Conservation (phyloP, 2,113 vertebrate species). For the Leucopsar rothschildi region DNA sequence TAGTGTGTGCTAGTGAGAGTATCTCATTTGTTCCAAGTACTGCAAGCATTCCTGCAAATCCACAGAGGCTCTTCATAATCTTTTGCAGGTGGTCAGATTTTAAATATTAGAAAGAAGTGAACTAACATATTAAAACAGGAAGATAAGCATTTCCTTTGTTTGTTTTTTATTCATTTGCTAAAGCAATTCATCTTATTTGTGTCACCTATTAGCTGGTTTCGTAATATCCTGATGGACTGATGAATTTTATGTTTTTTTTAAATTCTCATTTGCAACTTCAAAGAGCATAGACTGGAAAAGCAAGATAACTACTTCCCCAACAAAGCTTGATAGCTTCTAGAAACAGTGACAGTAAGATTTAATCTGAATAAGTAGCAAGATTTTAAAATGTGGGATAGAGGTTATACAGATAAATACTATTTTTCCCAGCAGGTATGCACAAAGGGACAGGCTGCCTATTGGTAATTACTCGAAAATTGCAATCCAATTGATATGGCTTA, state of each 20-base stretch:
- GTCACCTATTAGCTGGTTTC: background rate
- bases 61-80: background rate
- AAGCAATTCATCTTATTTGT: conserved; percentile 20
- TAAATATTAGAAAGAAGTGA: conserved; percentile 37
- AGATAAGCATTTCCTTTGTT: conserved; percentile 42
- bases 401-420: background rate
- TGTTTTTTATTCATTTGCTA: conserved; percentile 31
- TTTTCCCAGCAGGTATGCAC: background rate
- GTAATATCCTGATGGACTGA: background rate
- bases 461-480: conserved; percentile 14
- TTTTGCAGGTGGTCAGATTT: conserved; percentile 63
- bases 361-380: conserved; percentile 20
- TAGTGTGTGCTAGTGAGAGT: background rate
- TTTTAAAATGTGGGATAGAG: conserved; percentile 9
- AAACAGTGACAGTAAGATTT: conserved; percentile 18
- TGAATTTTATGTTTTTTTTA: background rate
- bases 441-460: background rate
- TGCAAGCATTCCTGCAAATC: conserved; percentile 46
- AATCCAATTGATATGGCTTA: conserved; percentile 1
- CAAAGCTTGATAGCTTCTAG: conserved; percentile 7
- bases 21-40: conserved; percentile 42
- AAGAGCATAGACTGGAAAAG: background rate
- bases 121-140: conserved; percentile 41
- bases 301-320: conserved; percentile 5
- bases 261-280: background rate